Evolutionary conservation across 2,113 vertebrate species (phyloP).

Genomic region (Colinus virginianus): DNA sequence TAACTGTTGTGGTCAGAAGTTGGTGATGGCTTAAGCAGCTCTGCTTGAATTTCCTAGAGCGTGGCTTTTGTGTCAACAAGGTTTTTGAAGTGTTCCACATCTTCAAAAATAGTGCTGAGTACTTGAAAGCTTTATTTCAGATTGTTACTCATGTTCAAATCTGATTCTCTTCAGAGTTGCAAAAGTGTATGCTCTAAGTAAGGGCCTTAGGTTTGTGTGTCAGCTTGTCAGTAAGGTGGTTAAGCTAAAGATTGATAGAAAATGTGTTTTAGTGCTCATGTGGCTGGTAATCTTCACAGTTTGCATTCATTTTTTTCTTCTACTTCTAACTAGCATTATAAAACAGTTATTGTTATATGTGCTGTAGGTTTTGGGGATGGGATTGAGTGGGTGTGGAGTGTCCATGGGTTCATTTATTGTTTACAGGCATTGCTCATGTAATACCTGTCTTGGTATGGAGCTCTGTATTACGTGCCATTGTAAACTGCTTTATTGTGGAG

Average conservation of each 20-base stretch:
- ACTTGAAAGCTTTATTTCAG: not conserved
- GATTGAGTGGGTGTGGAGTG: not conserved
- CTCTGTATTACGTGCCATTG: not conserved
- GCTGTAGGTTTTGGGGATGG: not conserved
- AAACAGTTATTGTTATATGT: not conserved
- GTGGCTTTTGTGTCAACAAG: not conserved
- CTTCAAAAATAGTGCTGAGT: not conserved
- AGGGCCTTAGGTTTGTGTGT: not conserved
- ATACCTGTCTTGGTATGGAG: not conserved
- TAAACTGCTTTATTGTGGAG: not conserved
- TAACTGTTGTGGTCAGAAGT: slow-evolving; percentile 13
- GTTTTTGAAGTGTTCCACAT: not conserved
- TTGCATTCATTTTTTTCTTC: not conserved
- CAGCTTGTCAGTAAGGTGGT: not conserved
- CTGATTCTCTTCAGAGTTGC: not conserved
- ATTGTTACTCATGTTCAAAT: not conserved
- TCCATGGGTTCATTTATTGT: not conserved
- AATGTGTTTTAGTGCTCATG: fast-evolving
- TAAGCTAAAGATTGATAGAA: not conserved
- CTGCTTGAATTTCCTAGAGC: not conserved
- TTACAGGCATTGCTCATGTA: not conserved
- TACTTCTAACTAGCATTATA: not conserved
- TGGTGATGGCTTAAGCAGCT: not conserved
- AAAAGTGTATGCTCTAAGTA: not conserved
- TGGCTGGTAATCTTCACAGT: not conserved